Evolutionary conservation across 2,888 invertebrate genomes (phyloP), one percentile per base, ranked within the genome.

Genomic region (Epinotia ramella): DNA sequence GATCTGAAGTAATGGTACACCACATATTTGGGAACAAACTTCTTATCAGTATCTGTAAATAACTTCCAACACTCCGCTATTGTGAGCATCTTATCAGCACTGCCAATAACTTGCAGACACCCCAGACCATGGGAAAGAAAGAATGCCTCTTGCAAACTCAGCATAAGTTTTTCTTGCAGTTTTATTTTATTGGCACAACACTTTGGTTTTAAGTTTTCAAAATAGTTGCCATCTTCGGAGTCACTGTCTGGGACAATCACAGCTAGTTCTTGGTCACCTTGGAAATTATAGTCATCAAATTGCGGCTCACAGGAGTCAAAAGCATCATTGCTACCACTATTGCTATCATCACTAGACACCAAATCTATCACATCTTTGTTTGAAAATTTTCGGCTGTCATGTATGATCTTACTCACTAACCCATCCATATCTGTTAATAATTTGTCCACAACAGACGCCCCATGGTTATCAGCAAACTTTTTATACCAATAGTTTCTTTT

Each of bases 1-100:
- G 97, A 96, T 81, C 98, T 95, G 85, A 97, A 97, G 89, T 98
- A 97, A 87, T 97, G 96, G 89, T 98, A 99, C 0, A 96, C 96
- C 46, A 97, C 95, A 91, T 98, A 97, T 84, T 96, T 96, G 63
- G 93, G 91, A 11, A 96, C 78, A 91, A 98, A 98, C 78, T 94
- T 89, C 20, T 88, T 84, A 82, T 97, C 96, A 18, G 91, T 89
- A 67, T 94, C 86, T 68, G 87, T 87, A 84, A 97, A 97, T 57
- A 95, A 82, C 12, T 93, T 86, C 95, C 97, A 96, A 59, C 96
- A 91, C 76, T 95, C 88, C 60, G 93, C 87, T 77, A 95, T 91
- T 76, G 87, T 91, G 5, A 97, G 83, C 66, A 92, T 77, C 72
- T 91, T 91, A 28, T 95, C 94, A 67, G 95, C 87, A 72, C 92